Conservation (phyloP, 2,113 vertebrate genomes). For the Boleophthalmus pectinirostris region DNA sequence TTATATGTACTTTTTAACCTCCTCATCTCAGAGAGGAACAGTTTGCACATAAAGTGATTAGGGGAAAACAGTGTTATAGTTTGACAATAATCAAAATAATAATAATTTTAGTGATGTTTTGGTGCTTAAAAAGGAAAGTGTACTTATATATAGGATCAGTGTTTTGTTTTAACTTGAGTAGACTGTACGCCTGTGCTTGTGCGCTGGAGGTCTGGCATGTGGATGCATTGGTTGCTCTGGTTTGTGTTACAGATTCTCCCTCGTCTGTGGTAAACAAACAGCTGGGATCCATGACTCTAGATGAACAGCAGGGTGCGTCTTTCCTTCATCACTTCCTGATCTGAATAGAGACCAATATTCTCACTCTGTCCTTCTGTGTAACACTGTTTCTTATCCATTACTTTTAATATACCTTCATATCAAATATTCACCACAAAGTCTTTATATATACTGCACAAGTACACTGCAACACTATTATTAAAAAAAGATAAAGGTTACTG, state of each 20-base stretch:
- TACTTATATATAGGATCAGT: neutral
- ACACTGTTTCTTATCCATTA: slow-evolving; percentile 12
- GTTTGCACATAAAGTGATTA: neutral
- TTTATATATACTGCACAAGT: neutral
- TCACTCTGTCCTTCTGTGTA: slow-evolving; percentile 14
- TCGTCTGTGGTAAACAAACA: slow-evolving; percentile 98
- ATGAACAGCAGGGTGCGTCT: slow-evolving; percentile 96
- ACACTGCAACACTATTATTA: neutral
- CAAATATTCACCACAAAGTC: neutral
- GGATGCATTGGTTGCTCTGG: slow-evolving; percentile 84
- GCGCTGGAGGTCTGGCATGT: slow-evolving; percentile 52
- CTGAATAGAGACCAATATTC: slow-evolving; percentile 17
- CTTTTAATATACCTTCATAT: neutral
- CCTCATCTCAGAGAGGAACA: neutral
- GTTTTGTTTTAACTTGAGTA: slow-evolving; percentile 20
- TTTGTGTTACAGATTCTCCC: slow-evolving; percentile 99
- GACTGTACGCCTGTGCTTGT: slow-evolving; percentile 36
- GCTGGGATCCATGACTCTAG: slow-evolving; percentile 98
- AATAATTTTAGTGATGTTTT: neutral
- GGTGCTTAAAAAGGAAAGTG: neutral
- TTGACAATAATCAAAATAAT: too few relatives aligned
- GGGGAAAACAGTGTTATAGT: neutral
- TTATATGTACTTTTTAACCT: neutral
- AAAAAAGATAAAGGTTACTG: neutral
- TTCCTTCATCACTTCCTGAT: slow-evolving; percentile 51